phyloP scores from a whole-genome alignment of 2,113 vertebrate genomes.

The Loxodonta africana region DNA sequence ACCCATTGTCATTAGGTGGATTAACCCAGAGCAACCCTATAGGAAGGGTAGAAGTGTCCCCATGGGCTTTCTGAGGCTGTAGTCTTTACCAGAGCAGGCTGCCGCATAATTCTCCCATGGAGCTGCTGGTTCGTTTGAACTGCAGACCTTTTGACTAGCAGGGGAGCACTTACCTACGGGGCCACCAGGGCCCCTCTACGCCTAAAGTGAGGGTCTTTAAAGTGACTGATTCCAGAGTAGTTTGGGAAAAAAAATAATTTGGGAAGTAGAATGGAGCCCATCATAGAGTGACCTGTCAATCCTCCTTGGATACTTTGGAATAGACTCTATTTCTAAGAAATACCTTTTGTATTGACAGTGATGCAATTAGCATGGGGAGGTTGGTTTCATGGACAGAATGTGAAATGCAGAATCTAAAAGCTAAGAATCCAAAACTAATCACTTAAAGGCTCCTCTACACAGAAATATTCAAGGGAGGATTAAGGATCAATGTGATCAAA shows the following conservation, averaged over 20 bases:
- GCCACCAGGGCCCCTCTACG: not conserved
- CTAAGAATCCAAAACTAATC: constrained; percentile 74
- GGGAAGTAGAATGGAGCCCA: constrained; percentile 33
- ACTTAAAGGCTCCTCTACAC: constrained; percentile 53
- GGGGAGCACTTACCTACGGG: no score
- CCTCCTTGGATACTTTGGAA: constrained; percentile 34
- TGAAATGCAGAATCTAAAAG: constrained; percentile 69
- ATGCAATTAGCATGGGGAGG: constrained; percentile 26
- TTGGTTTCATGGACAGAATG: constrained; percentile 66
- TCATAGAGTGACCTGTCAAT: constrained; percentile 18
- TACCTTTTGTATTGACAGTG: not conserved
- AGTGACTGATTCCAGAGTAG: not conserved
- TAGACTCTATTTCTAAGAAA: constrained; percentile 38
- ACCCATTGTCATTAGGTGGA: no score
- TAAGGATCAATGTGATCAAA: constrained; percentile 59
- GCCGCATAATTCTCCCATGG: no score
- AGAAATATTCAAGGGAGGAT: constrained; percentile 71
- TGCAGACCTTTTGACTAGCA: no score
- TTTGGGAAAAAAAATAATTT: constrained; percentile 28
- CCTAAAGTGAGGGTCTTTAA: constrained; percentile 29
- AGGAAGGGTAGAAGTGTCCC: no score
- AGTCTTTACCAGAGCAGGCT: no score
- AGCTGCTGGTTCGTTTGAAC: no score
- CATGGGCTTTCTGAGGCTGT: no score
- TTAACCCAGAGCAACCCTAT: no score